Evolutionary conservation across 2,797 vertebrate genomes (phyloP).

Genomic region (Muraenolepis orangiensis): DNA sequence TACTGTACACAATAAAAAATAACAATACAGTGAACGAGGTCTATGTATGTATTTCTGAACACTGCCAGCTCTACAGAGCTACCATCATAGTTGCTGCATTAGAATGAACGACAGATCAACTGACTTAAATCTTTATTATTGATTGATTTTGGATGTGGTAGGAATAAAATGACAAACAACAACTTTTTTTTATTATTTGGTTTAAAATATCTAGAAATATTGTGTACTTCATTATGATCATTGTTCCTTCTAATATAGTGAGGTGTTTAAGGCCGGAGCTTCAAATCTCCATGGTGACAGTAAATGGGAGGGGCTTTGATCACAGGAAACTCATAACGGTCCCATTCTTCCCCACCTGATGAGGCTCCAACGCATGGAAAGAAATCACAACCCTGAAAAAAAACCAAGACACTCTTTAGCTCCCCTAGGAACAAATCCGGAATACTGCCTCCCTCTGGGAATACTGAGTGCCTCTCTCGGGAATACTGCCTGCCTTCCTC

Average conservation of each 20-base stretch:
- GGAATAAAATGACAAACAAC: too few relatives aligned
- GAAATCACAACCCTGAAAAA: conserved; percentile 79
- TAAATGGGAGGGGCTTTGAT: conserved; percentile 35
- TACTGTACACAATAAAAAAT: too few relatives aligned
- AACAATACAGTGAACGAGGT: too few relatives aligned
- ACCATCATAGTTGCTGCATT: too few relatives aligned
- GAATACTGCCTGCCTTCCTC: background rate
- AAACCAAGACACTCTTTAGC: conserved; percentile 1
- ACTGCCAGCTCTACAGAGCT: too few relatives aligned
- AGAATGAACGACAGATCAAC: too few relatives aligned
- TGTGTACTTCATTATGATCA: background rate
- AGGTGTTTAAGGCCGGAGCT: background rate
- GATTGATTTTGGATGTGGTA: too few relatives aligned
- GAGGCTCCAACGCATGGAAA: conserved; percentile 83
- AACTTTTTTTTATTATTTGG: background rate
- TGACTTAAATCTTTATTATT: too few relatives aligned
- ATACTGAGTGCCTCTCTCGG: background rate
- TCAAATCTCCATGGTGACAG: background rate
- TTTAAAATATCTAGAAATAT: background rate
- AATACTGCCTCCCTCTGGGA: background rate
- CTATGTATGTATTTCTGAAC: too few relatives aligned
- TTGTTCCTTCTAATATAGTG: background rate
- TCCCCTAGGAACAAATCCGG: conserved; percentile 1
- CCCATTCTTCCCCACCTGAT: conserved; percentile 93
- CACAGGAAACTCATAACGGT: conserved; percentile 91